Base-by-base conservation (phyloP, 2,888 invertebrate genomes). In the Hypercompe scribonia region DNA sequence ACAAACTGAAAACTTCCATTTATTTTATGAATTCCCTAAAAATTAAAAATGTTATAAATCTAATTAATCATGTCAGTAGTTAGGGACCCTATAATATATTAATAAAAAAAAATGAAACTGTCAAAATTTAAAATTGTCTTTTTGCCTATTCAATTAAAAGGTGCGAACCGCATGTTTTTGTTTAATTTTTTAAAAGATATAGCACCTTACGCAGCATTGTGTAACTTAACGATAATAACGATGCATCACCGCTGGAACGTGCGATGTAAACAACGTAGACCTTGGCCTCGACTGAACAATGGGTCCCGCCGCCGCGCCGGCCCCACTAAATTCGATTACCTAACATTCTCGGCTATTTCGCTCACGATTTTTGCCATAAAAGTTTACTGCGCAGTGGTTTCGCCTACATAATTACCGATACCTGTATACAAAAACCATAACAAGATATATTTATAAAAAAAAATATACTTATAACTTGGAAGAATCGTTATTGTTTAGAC, bases 231-330 rank as follows among this genome's bases (percentile, higher is more conserved):
- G 80, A 74, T 77, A 74, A 71, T 72, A 85, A 87, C 86, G 80
- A 90, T 89, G 90, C 89, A 91, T 89, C 87, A 90, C 85, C 86
- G 86, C 78, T 80, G 84, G 84, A 85, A 86, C 86, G 80, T 83
- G 88, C 90, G 90, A 90, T 91, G 94, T 95, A 95, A 95, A 95
- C 95, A 95, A 89, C 85, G 69, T 80, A 89, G 93, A 88, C 95
- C 95, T 95, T 95, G 95, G 94, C 94, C 94, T 90, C 91, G 87
- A 80, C 77, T 79, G 87, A 89, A 95, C 94, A 95, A 94, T 94
- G 89, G 93, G 89, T 88, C 91, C 90, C 91, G 90, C 87, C 89
- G 92, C 88, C 91, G 90, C 91, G 90, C 87, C 89, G 92, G 91
- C 91, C 91, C 89, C 92, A 90, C 92, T 88, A 92, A 93, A 95